A percentile compares a stretch with the other conserved stretches of the same genome.
phyloP scores from a whole-genome alignment of 2,888 invertebrate genomes.

The Congeria kusceri region DNA sequence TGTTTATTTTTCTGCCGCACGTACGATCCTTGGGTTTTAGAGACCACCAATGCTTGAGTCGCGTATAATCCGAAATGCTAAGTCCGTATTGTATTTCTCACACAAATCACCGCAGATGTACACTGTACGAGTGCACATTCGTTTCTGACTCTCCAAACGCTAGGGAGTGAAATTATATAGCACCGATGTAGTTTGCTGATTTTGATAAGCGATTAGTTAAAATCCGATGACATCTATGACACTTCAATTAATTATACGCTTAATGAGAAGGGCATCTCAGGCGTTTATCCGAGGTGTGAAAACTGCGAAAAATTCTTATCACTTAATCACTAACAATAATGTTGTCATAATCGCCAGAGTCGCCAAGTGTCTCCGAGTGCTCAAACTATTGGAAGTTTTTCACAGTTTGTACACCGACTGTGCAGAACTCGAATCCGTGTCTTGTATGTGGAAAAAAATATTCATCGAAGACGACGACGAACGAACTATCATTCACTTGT shows the following conservation, averaged over 20 bases:
- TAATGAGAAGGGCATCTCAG: constrained; percentile 29
- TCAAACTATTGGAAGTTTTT: constrained; percentile 8
- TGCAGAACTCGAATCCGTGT: no score
- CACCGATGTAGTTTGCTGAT: constrained; percentile 16
- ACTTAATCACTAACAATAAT: no score
- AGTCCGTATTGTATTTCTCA: constrained; percentile 51
- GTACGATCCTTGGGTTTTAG: constrained; percentile 40
- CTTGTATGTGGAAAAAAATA: background rate
- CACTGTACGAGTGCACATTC: no score
- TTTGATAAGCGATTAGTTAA: constrained; percentile 7
- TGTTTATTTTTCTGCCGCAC: constrained; percentile 58
- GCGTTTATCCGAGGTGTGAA: constrained; percentile 22
- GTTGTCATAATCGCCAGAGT: no score
- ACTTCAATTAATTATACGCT: constrained; percentile 16
- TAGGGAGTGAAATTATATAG: no score
- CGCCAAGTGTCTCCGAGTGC: background rate
- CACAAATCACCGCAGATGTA: background rate
- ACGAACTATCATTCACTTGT: constrained; percentile 12
- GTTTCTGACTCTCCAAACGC: no score
- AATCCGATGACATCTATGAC: constrained; percentile 36
- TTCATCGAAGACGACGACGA: background rate
- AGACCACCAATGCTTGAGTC: constrained; percentile 13
- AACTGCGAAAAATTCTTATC: constrained; percentile 22
- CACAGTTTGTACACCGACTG: constrained; percentile 18
- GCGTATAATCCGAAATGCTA: constrained; percentile 59